A percentile compares a stretch with the other conserved stretches of the same genome.
Conservation (phyloP, 2,113 vertebrate genomes). For the Microcebus lehilahytsara region DNA sequence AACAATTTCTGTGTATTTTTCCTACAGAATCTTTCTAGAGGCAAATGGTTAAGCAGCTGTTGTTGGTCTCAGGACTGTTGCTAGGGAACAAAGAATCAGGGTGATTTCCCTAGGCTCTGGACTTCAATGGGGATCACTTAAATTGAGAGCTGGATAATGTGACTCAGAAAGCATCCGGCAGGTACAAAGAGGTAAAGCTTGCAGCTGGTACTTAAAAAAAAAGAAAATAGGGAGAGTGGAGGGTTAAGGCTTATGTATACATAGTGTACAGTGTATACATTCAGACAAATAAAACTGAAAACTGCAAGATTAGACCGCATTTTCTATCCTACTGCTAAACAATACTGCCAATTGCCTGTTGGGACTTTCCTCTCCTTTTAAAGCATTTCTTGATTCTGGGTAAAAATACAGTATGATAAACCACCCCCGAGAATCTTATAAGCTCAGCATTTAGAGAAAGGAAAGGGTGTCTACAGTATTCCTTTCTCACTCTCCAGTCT, state of each 20-base stretch:
- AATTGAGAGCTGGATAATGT: slow-evolving; percentile 39
- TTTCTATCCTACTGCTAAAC: slow-evolving; percentile 5
- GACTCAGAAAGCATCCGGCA: slow-evolving; percentile 49
- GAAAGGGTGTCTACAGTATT: not conserved
- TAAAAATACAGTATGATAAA: not conserved
- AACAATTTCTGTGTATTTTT: slow-evolving; percentile 28
- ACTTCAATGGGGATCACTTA: slow-evolving; percentile 64
- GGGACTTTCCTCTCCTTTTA: not conserved
- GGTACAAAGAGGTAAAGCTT: slow-evolving; percentile 49
- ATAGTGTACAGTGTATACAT: not conserved
- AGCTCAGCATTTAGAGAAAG: not conserved
- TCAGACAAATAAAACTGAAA: slow-evolving; percentile 12
- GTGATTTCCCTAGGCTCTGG: slow-evolving; percentile 59
- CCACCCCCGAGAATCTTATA: not conserved
- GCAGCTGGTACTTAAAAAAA: slow-evolving; percentile 40
- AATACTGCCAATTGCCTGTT: not conserved
- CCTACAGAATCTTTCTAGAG: slow-evolving; percentile 28
- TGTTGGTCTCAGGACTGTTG: slow-evolving; percentile 53
- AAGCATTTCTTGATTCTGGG: not conserved
- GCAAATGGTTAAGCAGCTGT: slow-evolving; percentile 60
- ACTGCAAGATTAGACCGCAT: not conserved
- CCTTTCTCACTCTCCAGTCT: not conserved
- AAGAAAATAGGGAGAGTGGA: not conserved
- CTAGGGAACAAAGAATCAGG: slow-evolving; percentile 49
- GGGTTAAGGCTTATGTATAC: not conserved